phyloP scores from a whole-genome alignment of 2,797 vertebrate species.

The Sebastiscus albofasciatus region DNA sequence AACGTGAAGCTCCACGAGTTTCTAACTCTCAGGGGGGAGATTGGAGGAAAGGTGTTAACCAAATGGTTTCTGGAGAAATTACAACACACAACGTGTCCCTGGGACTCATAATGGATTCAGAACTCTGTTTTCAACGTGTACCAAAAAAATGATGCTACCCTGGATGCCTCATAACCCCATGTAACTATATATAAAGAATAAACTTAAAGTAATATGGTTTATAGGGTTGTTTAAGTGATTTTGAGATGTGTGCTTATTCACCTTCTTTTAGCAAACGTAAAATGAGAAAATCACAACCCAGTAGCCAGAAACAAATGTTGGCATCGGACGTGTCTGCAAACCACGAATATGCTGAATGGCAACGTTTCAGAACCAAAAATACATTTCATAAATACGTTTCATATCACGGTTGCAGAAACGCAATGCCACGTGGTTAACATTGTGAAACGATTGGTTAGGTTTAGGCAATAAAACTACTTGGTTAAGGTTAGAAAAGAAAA shows the following conservation, averaged over 20 bases:
- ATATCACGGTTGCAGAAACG: too few relatives aligned
- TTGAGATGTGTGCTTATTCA: background rate
- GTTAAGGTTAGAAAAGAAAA: too few relatives aligned
- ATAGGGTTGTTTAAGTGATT: background rate
- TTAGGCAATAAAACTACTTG: too few relatives aligned
- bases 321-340: too few relatives aligned
- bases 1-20: slow-evolving; percentile 11
- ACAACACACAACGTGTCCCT: slow-evolving; percentile 1
- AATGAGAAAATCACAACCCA: background rate
- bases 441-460: too few relatives aligned
- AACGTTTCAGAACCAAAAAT: too few relatives aligned
- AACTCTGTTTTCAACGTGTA: slow-evolving; percentile 1
- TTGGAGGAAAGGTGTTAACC: slow-evolving; percentile 42
- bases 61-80: slow-evolving; percentile 41
- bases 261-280: background rate
- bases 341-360: accelerated
- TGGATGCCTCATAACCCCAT: background rate
- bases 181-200: background rate
- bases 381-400: too few relatives aligned
- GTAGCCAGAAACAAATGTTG: too few relatives aligned
- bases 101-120: background rate
- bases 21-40: slow-evolving; percentile 21
- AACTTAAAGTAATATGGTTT: background rate
- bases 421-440: too few relatives aligned
- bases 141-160: background rate